phyloP scores from a whole-genome alignment of 2,888 invertebrate genomes.

The Microplitis manilae region DNA sequence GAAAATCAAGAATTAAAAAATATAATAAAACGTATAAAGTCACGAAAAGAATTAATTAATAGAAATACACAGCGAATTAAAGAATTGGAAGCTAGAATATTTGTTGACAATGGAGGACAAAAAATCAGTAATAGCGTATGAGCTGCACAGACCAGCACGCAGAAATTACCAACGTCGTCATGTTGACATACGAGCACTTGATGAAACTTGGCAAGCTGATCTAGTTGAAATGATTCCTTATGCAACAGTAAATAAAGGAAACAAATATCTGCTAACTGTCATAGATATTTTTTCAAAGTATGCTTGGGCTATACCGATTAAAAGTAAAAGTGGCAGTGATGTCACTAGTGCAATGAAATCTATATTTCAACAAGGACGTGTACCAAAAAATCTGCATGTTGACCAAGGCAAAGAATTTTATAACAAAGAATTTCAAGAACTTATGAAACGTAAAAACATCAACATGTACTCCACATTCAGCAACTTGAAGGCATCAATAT shows the following conservation, averaged over 20 bases:
- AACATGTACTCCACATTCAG: conserved; percentile 48
- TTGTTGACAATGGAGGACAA: too few relatives aligned
- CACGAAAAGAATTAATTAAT: too few relatives aligned
- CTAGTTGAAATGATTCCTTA: conserved; percentile 61
- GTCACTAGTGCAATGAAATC: conserved; percentile 49
- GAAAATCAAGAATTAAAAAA: too few relatives aligned
- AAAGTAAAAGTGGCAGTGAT: conserved; percentile 59
- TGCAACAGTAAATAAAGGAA: conserved; percentile 60
- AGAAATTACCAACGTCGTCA: too few relatives aligned
- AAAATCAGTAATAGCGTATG: too few relatives aligned
- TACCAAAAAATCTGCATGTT: conserved; percentile 49
- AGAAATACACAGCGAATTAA: too few relatives aligned
- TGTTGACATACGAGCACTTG: too few relatives aligned
- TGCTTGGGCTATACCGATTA: conserved; percentile 54
- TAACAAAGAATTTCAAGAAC: conserved; percentile 43
- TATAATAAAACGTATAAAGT: too few relatives aligned
- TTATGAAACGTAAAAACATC: conserved; percentile 40
- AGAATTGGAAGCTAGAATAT: too few relatives aligned
- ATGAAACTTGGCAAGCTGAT: too few relatives aligned
- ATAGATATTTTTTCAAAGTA: too few relatives aligned
- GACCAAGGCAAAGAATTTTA: conserved; percentile 54
- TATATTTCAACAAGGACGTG: conserved; percentile 33
- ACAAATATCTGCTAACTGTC: conserved; percentile 62
- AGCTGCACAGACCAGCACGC: too few relatives aligned
- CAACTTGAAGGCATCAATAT: conserved; percentile 56